Evolutionary conservation across 2,113 vertebrate species (phyloP).

Genomic region (Tiliqua scincoides): DNA sequence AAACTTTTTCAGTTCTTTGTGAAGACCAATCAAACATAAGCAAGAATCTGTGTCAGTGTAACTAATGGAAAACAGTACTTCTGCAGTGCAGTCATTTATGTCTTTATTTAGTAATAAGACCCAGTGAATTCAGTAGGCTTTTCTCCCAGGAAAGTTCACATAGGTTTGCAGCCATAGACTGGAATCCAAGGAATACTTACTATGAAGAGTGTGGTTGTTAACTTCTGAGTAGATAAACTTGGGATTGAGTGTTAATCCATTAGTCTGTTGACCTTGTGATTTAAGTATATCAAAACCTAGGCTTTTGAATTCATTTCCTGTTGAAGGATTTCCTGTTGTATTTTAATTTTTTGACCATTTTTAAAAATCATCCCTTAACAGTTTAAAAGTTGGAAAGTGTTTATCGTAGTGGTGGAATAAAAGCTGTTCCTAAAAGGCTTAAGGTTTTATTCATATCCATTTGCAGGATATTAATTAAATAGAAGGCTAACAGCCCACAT

Average conservation of each 20-base stretch:
- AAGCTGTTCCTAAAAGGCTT: background rate
- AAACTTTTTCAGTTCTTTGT: background rate
- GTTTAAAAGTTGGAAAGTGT: constrained; percentile 61
- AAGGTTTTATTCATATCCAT: background rate
- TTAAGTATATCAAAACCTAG: constrained; percentile 41
- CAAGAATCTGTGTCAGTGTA: background rate
- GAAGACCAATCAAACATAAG: background rate
- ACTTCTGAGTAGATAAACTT: background rate
- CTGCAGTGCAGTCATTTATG: background rate
- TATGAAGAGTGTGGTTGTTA: background rate
- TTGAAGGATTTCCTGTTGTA: constrained; percentile 51
- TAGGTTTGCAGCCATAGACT: too few species aligned
- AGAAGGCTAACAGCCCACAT: too few species aligned
- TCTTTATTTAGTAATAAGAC: background rate
- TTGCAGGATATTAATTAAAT: background rate
- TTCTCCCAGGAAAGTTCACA: background rate
- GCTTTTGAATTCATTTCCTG: too few species aligned
- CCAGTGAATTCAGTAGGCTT: background rate
- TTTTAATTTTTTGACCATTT: constrained; percentile 46
- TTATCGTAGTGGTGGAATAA: constrained; percentile 31
- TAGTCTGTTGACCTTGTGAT: constrained; percentile 25
- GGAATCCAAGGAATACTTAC: background rate
- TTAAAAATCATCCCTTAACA: constrained; percentile 52
- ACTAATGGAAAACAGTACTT: accelerated
- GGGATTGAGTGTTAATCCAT: constrained; percentile 42